phyloP scores from a whole-genome alignment of 2,797 vertebrate species.

The Xiphorhynchus erythropygius region DNA sequence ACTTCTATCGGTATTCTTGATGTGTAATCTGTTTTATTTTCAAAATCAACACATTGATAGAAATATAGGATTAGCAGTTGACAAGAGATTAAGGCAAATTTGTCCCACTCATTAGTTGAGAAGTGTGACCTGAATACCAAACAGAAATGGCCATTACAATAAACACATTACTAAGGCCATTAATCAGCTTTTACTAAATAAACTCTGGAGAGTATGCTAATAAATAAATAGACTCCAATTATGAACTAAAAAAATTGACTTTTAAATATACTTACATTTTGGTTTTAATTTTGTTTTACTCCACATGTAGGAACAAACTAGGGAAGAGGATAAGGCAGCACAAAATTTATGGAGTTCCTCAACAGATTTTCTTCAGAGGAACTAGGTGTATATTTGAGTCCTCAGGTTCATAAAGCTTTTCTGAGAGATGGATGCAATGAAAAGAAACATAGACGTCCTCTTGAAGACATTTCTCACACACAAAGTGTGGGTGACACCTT shows the following conservation, averaged over 20 bases:
- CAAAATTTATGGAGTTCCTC: neutral
- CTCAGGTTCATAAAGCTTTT: neutral
- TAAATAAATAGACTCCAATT: neutral
- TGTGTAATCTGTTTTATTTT: constrained; percentile 14
- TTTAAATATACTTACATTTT: neutral
- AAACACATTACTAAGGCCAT: neutral
- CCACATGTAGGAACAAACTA: neutral
- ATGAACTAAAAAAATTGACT: neutral
- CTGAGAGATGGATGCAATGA: neutral
- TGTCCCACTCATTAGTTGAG: neutral
- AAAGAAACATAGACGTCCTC: neutral
- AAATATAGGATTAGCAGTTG: constrained; percentile 19
- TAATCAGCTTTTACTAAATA: constrained; percentile 35
- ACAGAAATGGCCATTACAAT: neutral
- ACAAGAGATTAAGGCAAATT: constrained; percentile 28
- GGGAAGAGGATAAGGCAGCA: neutral
- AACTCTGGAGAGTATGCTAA: neutral
- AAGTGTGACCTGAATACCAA: constrained; percentile 4
- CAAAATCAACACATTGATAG: neutral
- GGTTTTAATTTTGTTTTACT: neutral
- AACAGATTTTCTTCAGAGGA: neutral
- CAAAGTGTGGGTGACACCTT: neutral
- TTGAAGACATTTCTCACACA: neutral
- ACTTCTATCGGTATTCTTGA: neutral
- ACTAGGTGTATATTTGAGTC: neutral